These are phyloP conservation scores for Cherax quadricarinatus DNA, from an alignment of 1,140 invertebrate genomes.

Conservation along the genomic window DNA sequence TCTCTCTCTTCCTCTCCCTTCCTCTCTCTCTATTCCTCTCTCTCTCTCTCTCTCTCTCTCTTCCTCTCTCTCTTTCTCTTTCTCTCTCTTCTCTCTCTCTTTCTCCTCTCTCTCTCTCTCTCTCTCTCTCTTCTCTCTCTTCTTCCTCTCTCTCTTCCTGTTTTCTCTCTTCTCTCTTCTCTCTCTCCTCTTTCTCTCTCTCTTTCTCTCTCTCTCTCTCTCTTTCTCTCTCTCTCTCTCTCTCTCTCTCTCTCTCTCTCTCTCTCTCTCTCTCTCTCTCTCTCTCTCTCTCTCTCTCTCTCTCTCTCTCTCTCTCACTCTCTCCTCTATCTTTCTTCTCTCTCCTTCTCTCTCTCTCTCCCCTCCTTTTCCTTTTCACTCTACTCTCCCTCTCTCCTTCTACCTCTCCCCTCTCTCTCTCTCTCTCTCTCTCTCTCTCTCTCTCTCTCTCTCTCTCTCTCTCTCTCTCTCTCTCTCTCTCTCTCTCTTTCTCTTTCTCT, in stretches of 20 bases:
- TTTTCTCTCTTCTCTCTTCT: not conserved
- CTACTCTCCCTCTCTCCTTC: no score
- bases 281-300: not conserved
- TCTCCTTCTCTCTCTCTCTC: not conserved
- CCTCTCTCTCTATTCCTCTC: no score
- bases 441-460: conserved; percentile 24
- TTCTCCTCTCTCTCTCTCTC: conserved; percentile 22
- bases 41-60: conserved; percentile 19
- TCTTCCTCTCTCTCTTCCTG: not conserved
- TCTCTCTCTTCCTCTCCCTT: not conserved
- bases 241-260: not conserved
- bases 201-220: not conserved
- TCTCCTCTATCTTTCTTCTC: no score
- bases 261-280: not conserved
- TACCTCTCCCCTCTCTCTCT: no score
- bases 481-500: no score
- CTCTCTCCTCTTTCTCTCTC: no score
- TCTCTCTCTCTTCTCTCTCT: not conserved
- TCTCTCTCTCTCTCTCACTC: no score
- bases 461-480: not conserved
- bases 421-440: conserved; percentile 24
- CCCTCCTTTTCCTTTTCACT: no score
- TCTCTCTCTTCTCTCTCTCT: not conserved
- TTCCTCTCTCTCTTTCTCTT: conserved; percentile 20
- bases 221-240: not conserved